Conservation (phyloP, 2,113 vertebrate genomes). For the Lonchura striata region DNA sequence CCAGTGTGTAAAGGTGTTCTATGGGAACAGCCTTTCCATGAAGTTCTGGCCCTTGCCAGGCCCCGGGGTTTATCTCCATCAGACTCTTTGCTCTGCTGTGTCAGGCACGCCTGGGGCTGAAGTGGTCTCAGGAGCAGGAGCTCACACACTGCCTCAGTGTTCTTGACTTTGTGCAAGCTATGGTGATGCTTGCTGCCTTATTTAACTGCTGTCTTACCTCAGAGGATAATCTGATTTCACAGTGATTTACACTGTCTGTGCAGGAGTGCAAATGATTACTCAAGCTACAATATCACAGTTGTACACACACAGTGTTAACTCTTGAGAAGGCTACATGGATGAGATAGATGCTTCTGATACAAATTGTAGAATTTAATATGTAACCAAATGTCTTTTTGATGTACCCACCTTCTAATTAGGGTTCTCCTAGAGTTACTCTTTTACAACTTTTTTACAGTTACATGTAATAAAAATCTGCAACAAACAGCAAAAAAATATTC, state of each 20-base stretch:
- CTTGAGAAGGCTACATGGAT: not conserved
- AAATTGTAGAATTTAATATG: not conserved
- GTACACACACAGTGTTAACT: not conserved
- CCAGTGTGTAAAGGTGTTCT: not conserved
- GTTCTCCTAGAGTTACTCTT: not conserved
- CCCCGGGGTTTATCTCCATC: not conserved
- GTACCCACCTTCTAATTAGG: not conserved
- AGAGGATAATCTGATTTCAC: not conserved
- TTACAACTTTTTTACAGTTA: not conserved
- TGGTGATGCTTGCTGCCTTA: not conserved
- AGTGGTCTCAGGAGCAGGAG: not conserved
- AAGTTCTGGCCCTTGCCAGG: not conserved
- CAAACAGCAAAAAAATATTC: not conserved
- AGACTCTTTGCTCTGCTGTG: not conserved
- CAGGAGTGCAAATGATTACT: not conserved
- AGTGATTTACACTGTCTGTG: not conserved
- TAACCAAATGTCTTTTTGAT: not conserved
- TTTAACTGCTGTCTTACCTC: not conserved
- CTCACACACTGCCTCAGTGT: not conserved
- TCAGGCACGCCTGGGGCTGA: not conserved
- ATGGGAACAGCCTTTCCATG: rapidly evolving
- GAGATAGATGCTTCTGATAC: not conserved
- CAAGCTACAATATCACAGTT: not conserved
- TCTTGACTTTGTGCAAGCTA: not conserved
- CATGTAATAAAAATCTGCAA: not conserved